phyloP scores from a whole-genome alignment of 2,888 invertebrate genomes.

The Stegophylla sp. region DNA sequence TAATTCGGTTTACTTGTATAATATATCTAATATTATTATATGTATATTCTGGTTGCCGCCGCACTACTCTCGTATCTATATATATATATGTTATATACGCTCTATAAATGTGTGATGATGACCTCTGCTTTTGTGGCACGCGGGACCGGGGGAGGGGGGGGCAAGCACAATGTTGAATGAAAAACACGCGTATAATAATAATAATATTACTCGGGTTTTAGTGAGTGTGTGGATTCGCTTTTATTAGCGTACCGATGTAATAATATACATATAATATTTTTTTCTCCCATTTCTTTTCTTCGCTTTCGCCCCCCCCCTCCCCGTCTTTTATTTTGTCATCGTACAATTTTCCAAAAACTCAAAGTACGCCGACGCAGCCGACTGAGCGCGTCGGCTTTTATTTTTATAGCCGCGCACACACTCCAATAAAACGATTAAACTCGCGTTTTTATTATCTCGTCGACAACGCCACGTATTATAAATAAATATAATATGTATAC shows the following conservation, averaged over 20 bases:
- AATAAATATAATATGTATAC: too few species aligned
- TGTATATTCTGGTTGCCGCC: background rate
- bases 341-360: constrained; percentile 8
- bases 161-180: constrained; percentile 6
- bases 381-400: constrained; percentile 47
- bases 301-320: too few species aligned
- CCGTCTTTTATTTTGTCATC: background rate
- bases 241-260: constrained; percentile 57
- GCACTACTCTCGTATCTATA: too few species aligned
- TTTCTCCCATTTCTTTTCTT: background rate
- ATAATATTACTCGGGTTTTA: background rate
- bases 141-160: too few species aligned
- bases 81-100: too few species aligned
- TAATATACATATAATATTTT: constrained; percentile 55
- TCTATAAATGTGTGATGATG: too few species aligned
- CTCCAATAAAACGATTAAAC: constrained; percentile 57
- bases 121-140: too few species aligned
- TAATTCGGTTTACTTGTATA: constrained; percentile 8
- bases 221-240: constrained; percentile 10
- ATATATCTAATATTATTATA: too few species aligned
- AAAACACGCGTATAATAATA: background rate
- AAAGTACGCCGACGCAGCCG: constrained; percentile 46
- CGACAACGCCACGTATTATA: background rate
- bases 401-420: constrained; percentile 34
- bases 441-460: constrained; percentile 53